A percentile compares a stretch with the other conserved stretches of the same genome.
Conservation (phyloP, 2,113 vertebrate genomes). For the Monopterus albus region DNA sequence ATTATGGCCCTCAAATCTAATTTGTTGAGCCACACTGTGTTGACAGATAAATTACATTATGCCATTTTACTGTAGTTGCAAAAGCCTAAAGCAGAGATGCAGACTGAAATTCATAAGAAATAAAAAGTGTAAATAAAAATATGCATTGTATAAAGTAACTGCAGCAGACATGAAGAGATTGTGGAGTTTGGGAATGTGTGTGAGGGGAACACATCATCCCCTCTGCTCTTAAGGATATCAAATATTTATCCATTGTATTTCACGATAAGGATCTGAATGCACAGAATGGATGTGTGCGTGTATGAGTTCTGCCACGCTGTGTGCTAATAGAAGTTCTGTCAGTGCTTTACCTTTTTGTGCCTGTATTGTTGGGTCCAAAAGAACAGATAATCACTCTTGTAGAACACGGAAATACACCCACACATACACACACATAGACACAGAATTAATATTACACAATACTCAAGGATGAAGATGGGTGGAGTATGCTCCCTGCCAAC, state of each 20-base stretch:
- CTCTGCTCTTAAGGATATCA: not conserved
- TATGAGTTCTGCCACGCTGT: too few relatives aligned
- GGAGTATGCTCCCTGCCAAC: slow-evolving; percentile 45
- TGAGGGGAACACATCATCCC: not conserved
- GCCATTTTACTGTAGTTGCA: not conserved
- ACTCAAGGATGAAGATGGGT: slow-evolving; percentile 54
- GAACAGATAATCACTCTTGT: slow-evolving; percentile 24
- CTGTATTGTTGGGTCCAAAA: slow-evolving; percentile 18
- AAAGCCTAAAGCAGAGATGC: slow-evolving; percentile 2
- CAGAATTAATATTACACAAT: slow-evolving; percentile 61
- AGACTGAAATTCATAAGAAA: slow-evolving; percentile 8
- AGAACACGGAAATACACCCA: slow-evolving; percentile 1
- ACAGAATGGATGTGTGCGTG: too few relatives aligned
- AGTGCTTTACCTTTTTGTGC: slow-evolving; percentile 1
- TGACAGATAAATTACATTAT: slow-evolving; percentile 15
- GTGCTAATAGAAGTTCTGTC: too few relatives aligned
- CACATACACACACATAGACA: slow-evolving; percentile 23
- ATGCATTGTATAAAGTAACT: slow-evolving; percentile 16
- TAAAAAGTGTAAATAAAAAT: not conserved
- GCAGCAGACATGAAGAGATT: not conserved
- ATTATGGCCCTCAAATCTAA: slow-evolving; percentile 14
- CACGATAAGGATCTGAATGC: not conserved
- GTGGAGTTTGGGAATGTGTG: not conserved
- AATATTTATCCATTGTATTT: not conserved
- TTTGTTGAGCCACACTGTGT: slow-evolving; percentile 11